Evolutionary conservation across 2,113 vertebrate species (phyloP).

Genomic region (Amazona vittata): DNA sequence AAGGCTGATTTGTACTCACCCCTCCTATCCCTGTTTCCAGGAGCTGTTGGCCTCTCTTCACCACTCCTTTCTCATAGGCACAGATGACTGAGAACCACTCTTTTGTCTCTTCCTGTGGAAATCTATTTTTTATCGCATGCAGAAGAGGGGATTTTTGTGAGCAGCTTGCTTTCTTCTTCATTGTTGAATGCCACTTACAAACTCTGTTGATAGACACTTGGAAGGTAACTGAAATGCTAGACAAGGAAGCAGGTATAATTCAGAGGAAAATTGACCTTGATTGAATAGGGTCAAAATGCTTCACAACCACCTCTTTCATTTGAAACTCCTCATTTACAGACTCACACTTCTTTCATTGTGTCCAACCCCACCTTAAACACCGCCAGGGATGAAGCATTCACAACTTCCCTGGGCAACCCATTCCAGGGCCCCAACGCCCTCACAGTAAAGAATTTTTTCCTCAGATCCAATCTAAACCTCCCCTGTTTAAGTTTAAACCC

Average conservation of each 20-base stretch:
- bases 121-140: background rate
- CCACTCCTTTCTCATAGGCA: background rate
- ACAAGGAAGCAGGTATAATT: slow-evolving; percentile 21
- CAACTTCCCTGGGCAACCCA: too few species aligned
- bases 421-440: too few species aligned
- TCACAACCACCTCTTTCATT: slow-evolving; percentile 7
- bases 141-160: background rate
- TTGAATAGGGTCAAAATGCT: slow-evolving; percentile 7
- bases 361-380: too few species aligned
- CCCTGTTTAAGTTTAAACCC: too few species aligned
- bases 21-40: background rate
- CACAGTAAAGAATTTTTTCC: too few species aligned
- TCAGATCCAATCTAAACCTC: too few species aligned
- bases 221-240: slow-evolving; percentile 14
- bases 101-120: background rate
- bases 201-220: background rate
- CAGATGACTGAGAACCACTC: background rate
- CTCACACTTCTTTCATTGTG: background rate
- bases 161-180: background rate
- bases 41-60: background rate
- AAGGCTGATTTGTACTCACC: background rate
- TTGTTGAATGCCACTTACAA: background rate
- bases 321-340: slow-evolving; percentile 10
- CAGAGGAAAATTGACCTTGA: slow-evolving; percentile 12
- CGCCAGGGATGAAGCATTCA: too few species aligned